phyloP scores from a whole-genome alignment of 2,888 invertebrate species.

The Embidobia sp. region DNA sequence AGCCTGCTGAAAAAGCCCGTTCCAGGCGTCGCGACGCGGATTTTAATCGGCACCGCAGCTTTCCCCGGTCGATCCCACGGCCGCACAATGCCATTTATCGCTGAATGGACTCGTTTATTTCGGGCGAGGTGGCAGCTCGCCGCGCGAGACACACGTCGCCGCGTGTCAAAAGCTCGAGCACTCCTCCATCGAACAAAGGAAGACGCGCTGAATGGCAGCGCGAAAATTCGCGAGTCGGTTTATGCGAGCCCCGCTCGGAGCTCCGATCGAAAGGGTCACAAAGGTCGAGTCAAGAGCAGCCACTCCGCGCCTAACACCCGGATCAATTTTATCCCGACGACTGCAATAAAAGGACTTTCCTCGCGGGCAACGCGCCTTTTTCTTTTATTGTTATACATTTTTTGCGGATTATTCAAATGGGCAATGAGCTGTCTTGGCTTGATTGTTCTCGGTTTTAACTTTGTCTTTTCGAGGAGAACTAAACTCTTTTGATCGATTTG shows the following conservation, averaged over 20 bases:
- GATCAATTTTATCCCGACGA: no score
- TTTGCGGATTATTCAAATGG: no score
- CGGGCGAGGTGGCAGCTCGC: conserved; percentile 19
- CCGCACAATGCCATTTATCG: conserved; percentile 45
- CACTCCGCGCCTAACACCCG: no score
- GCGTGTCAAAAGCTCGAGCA: conserved; percentile 22
- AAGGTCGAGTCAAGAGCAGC: conserved; percentile 35
- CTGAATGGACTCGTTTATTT: conserved; percentile 51
- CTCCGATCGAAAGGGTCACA: conserved; percentile 40
- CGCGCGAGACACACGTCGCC: conserved; percentile 13
- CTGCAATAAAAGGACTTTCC: no score
- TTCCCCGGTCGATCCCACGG: conserved; percentile 16
- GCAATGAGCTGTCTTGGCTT: no score
- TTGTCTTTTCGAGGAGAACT: no score
- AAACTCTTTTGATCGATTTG: no score
- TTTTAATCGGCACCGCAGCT: conserved; percentile 23
- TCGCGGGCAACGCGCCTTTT: no score
- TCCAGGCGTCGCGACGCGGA: conserved; percentile 23
- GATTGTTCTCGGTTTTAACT: no score
- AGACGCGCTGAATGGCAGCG: conserved; percentile 19
- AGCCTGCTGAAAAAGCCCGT: no score
- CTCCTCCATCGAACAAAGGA: conserved; percentile 5
- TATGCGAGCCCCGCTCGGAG: conserved; percentile 24
- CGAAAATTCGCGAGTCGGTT: conserved; percentile 25
- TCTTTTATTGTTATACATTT: no score